phyloP scores from a whole-genome alignment of 2,113 vertebrate species.

The Etia nguti region DNA sequence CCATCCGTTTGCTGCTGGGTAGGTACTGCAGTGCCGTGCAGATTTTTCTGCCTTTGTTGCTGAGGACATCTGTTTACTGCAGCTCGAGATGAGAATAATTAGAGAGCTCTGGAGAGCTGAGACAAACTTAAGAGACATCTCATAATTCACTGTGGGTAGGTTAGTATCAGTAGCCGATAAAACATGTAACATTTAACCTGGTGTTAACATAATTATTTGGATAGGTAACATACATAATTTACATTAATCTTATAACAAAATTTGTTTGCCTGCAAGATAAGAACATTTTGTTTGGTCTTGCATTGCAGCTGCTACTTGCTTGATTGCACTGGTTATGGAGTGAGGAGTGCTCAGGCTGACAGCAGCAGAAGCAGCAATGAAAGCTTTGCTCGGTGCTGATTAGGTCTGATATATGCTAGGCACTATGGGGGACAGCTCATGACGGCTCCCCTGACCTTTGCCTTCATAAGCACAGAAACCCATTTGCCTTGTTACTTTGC shows the following conservation, averaged over 20 bases:
- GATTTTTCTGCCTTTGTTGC: background rate
- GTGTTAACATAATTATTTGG: background rate
- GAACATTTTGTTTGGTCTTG: background rate
- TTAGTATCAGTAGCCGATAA: background rate
- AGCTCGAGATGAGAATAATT: background rate
- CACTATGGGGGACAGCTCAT: conserved; percentile 10
- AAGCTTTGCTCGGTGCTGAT: conserved; percentile 47
- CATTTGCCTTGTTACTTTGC: conserved; percentile 2
- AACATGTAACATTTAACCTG: background rate
- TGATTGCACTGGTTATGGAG: conserved; percentile 23
- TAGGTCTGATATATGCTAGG: conserved; percentile 20
- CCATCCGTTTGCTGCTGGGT: background rate
- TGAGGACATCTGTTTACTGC: background rate
- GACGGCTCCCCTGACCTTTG: conserved; percentile 43
- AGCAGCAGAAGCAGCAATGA: conserved; percentile 4
- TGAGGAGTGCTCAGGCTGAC: background rate
- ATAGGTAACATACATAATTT: background rate
- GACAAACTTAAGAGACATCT: background rate
- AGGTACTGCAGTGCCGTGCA: background rate
- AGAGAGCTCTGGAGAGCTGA: background rate
- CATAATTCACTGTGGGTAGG: background rate
- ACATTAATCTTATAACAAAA: background rate
- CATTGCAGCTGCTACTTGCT: background rate
- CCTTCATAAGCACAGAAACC: conserved; percentile 25
- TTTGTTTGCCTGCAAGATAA: background rate